These are phyloP conservation scores for Parauchenoglanis punctatus DNA, from an alignment of 2,797 vertebrate genomes.

Conservation along the genomic window DNA sequence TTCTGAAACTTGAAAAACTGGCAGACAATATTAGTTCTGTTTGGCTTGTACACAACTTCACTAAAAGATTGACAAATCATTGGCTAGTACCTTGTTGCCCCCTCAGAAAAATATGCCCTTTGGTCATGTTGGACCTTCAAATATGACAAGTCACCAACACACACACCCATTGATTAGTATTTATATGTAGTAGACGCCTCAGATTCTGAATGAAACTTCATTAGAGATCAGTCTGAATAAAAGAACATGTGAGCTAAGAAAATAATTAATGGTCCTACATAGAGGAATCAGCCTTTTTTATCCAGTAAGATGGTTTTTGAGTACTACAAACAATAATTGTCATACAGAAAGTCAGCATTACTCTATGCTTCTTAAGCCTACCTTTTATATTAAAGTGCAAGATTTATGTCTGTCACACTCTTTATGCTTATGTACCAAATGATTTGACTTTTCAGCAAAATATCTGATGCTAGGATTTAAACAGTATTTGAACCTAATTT, in stretches of 20 bases:
- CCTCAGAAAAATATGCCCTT: neutral
- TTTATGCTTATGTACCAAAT: neutral
- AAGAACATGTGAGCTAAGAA: neutral
- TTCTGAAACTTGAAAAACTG: neutral
- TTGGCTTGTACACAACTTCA: neutral
- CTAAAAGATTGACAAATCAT: neutral
- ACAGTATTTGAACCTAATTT: neutral
- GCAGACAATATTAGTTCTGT: neutral
- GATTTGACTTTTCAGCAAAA: neutral
- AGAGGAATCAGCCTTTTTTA: neutral
- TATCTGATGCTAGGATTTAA: neutral
- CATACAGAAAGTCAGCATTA: neutral
- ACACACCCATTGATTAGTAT: neutral
- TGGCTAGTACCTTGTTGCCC: neutral
- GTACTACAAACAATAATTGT: neutral
- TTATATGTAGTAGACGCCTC: neutral
- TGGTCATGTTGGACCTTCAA: neutral
- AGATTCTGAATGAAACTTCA: neutral
- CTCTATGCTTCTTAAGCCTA: neutral
- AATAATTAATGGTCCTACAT: neutral
- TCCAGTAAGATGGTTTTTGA: neutral
- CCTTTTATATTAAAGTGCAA: neutral
- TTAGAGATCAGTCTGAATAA: neutral
- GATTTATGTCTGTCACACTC: neutral
- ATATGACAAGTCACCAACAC: neutral